A percentile compares a stretch with the other conserved stretches of the same genome.
Evolutionary conservation across 1,140 invertebrate genomes (phyloP).

Genomic region (Eumaeus atala): DNA sequence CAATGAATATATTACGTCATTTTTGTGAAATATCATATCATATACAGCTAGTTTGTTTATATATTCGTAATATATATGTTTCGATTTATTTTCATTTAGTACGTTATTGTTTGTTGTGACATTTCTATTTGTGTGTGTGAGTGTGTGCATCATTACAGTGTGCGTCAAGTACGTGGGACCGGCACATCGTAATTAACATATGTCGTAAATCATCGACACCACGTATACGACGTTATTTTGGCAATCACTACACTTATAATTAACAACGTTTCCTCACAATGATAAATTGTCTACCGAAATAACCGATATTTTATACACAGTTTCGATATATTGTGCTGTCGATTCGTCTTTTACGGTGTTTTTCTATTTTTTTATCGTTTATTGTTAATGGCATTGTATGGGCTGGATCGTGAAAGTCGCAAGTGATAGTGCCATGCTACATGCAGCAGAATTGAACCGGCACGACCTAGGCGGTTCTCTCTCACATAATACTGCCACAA

Average conservation of each 20-base stretch:
- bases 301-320: conserved; percentile 40
- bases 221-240: conserved; percentile 61
- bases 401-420: not conserved
- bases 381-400: no score
- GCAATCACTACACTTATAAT: conserved; percentile 60
- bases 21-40: no score
- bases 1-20: no score
- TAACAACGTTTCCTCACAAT: conserved; percentile 48
- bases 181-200: conserved; percentile 51
- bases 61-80: no score
- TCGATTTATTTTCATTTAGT: no score
- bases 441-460: no score
- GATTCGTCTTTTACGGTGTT: not conserved
- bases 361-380: not conserved
- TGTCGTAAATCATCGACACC: conserved; percentile 54
- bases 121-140: conserved; percentile 15
- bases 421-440: not conserved
- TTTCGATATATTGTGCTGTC: not conserved
- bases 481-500: no score
- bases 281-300: conserved; percentile 64
- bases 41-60: no score
- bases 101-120: no score
- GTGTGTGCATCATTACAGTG: no score
- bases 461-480: no score
- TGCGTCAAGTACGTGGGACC: conserved; percentile 40